Base-by-base conservation (phyloP, 2,888 invertebrate species). In the Gnatocerus cornutus region DNA sequence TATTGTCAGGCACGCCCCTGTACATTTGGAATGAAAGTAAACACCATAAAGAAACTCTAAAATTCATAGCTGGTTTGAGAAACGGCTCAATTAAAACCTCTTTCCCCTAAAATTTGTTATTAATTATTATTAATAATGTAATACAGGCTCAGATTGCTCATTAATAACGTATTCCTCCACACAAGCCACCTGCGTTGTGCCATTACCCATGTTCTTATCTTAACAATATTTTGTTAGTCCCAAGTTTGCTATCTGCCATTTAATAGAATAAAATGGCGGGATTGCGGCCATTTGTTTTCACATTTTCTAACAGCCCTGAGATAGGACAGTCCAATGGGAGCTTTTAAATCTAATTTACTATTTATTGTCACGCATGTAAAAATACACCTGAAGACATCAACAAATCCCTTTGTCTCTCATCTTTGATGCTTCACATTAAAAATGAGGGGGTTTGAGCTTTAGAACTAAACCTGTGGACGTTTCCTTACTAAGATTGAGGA, bases 301-400 rank as follows among this genome's bases (percentile, higher is more conserved):
- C 61, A 61, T 61, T 61, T 61, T 61, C 61, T 39, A 61, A 39
- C 33, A 59, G 21, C 4, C 21, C 2, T 21, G 21, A 21, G 21
- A 21, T 21, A 21, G 21, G 37, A 59, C 30, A 27, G 13, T 48
- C 61, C 30, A 48, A 46, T 10, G 37, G 61, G 48, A 6, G 37
- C 13, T 48, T 46, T 50, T 37, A 21, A 50, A 61, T 30, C 30
- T 61, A 61, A 61, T 61, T 61, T 61, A 61, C 29, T 61, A 61
- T 61, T 61, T 61, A 61, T 61, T 61, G 48, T 61, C 61, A 48
- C 61, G 61, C 61, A 61, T 61, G 39, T 39, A 48, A 61, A 46
- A 61, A 46, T 50, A 29, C 27, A 48, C 27, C 12, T 48, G 48
- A 27, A 21, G 7, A 27, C 48, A 48, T 29, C 16, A 46, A 46